phyloP scores from a whole-genome alignment of 2,888 invertebrate genomes.

The Dryobotodes eremita region DNA sequence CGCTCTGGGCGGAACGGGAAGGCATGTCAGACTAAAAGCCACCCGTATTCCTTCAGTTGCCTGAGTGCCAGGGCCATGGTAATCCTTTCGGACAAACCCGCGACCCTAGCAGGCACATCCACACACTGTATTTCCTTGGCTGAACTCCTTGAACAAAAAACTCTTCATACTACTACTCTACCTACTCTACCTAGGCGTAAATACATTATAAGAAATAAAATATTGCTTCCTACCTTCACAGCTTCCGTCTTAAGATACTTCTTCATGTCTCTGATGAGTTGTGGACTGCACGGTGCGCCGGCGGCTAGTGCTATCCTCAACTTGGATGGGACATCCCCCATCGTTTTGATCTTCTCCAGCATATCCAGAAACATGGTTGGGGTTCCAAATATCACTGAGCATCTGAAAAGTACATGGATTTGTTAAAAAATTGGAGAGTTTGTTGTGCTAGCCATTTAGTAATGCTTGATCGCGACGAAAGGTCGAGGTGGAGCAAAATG shows the following conservation, averaged over 20 bases:
- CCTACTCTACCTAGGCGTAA: background rate
- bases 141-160: too few species aligned
- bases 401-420: slow-evolving; percentile 85
- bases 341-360: slow-evolving; percentile 83
- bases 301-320: slow-evolving; percentile 92
- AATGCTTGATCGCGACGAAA: background rate
- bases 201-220: background rate
- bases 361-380: slow-evolving; percentile 97
- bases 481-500: too few species aligned
- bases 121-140: too few species aligned
- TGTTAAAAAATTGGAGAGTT: background rate
- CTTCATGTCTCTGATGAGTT: slow-evolving; percentile 90
- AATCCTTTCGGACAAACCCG: too few species aligned
- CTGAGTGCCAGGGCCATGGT: too few species aligned
- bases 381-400: slow-evolving; percentile 94
- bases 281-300: slow-evolving; percentile 94
- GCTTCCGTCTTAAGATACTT: slow-evolving; percentile 86
- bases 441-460: background rate
- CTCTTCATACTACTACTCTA: too few species aligned
- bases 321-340: slow-evolving; percentile 81
- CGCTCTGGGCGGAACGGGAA: too few species aligned
- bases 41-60: too few species aligned
- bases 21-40: too few species aligned
- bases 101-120: too few species aligned
- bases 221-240: slow-evolving; percentile 83